Evolutionary conservation across 2,888 invertebrate species (phyloP).

Genomic region (Biston stratarius): DNA sequence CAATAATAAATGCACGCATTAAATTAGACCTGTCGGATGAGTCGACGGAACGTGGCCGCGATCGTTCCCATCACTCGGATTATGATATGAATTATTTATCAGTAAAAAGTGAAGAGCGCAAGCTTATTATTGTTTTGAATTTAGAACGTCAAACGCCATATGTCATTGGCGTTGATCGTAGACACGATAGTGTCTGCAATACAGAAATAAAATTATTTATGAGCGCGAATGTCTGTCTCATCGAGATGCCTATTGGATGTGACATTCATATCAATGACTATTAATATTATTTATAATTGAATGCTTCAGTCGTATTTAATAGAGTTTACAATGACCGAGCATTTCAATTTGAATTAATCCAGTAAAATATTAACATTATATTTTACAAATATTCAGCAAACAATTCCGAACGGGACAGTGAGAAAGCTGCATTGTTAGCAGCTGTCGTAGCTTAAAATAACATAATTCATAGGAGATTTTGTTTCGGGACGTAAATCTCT

Average conservation of each 20-base stretch:
- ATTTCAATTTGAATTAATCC: constrained; percentile 16
- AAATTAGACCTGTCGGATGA: constrained; percentile 85
- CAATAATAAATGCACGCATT: constrained; percentile 86
- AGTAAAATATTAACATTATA: constrained; percentile 22
- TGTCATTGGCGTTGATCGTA: constrained; percentile 67
- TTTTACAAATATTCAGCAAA: constrained; percentile 34
- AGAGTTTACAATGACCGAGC: constrained; percentile 14
- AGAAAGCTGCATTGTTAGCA: constrained; percentile 75
- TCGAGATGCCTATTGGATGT: constrained; percentile 48
- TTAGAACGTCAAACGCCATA: constrained; percentile 70
- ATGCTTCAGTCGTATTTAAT: constrained; percentile 22
- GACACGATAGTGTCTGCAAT: constrained; percentile 63
- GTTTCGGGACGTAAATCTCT: constrained; percentile 70
- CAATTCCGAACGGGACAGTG: constrained; percentile 58
- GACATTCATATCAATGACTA: constrained; percentile 46
- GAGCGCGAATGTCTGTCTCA: constrained; percentile 60
- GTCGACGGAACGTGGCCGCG: constrained; percentile 76
- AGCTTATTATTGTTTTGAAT: constrained; percentile 82
- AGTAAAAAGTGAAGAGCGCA: constrained; percentile 70
- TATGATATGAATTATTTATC: constrained; percentile 86
- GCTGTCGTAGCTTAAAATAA: constrained; percentile 70
- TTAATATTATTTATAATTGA: constrained; percentile 33
- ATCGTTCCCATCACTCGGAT: constrained; percentile 82
- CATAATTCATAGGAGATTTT: constrained; percentile 74
- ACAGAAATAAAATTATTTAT: constrained; percentile 57